Evolutionary conservation across 1,140 invertebrate species (phyloP), one percentile per base, ranked within the genome.

Genomic region (Eueides isabella): DNA sequence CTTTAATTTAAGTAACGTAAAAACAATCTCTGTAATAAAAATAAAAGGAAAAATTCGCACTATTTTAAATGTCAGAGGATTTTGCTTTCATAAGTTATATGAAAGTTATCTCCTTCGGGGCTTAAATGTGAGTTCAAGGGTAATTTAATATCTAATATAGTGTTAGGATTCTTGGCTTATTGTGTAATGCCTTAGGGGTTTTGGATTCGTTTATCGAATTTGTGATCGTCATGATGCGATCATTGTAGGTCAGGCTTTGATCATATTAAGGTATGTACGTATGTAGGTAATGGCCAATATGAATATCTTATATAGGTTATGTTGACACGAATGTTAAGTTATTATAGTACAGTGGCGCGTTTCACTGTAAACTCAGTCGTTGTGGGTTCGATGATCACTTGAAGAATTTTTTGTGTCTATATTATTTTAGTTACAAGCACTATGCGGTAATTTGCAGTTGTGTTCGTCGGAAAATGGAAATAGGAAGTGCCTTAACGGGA

Each of bases 131-230:
- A 48, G 30, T 67, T 67, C 66, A 28, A 26, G 28, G 48, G 28
- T 67, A 35, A 29, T 48, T 67, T 48, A 67, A 55, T 67, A 67
- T 67, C 41, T 67, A 55, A 48, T 48, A 19, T 29, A 35, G 41
- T 67, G 26, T 55, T 48, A 30, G 28, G 28, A 55, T n/a, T 48
- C 28, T 31, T 55, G 41, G 30, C 30, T 67, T 55, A 55, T 44
- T 67, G 28, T 14, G 23, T 67, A 67, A 44, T 29, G 65, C 65
- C 26, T 29, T 23, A 67, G 65, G 65, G 65, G 26, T 41, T 44
- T 19, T 48, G 38, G 23, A 67, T 29, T 67, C 38, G 26, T 38
- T 67, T 67, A 67, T 67, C 65, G 65, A 67, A 67, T 67, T 48
- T 67, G 14, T 16, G 12, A 28, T 29, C 35, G 26, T 67, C 35